Base-by-base conservation (phyloP, 2,113 vertebrate genomes). In the Proteles cristata region DNA sequence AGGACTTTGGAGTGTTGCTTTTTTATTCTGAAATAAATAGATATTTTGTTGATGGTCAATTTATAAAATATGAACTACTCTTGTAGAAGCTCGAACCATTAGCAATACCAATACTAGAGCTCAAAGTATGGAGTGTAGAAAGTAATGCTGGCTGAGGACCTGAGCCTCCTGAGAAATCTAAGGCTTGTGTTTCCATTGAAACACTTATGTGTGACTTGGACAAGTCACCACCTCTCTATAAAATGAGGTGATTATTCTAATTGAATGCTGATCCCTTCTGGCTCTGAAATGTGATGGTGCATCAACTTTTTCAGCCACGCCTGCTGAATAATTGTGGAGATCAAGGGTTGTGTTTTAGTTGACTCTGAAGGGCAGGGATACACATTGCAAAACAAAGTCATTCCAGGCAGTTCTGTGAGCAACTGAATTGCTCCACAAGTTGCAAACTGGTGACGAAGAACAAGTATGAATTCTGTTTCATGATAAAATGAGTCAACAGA, bases 41-140 rank as follows among this genome's bases (percentile, higher is more conserved):
- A 7, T 90, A 66, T 82, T 92, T 92, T 93, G 26, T 74, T 80
- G 31, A 61, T 84, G 55, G 19, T 33, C n/a, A 26, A 85, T 92
- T 96, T 63, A 83, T n/a, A 94, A 90, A 92, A 87, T n/a, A 92
- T 11, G n/a, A 90, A 88, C 35, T n/a, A 1, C 87, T 82, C 31
- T 86, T 45, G 8, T 50, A 74, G 94, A 93, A 73, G 21, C 61
- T 71, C 63, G 17, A 86, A 82, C 19, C 43, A 45, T 69, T 28
- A 86, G 50, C 45, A 83, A 71, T 11, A 55, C 53, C 53, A 55
- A 17, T 17, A 55, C 26, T 55, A 21, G 50, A 93, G 73, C 9
- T 82, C 45, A 63, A 55, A 88, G 39, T 11, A 89, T 48, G 26
- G 7, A 35, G n/a, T 21, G 7, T 31, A 93, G 43, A 84, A 93